Evolutionary conservation across 1,140 invertebrate genomes (phyloP).

Genomic region (Neodiprion lecontei): DNA sequence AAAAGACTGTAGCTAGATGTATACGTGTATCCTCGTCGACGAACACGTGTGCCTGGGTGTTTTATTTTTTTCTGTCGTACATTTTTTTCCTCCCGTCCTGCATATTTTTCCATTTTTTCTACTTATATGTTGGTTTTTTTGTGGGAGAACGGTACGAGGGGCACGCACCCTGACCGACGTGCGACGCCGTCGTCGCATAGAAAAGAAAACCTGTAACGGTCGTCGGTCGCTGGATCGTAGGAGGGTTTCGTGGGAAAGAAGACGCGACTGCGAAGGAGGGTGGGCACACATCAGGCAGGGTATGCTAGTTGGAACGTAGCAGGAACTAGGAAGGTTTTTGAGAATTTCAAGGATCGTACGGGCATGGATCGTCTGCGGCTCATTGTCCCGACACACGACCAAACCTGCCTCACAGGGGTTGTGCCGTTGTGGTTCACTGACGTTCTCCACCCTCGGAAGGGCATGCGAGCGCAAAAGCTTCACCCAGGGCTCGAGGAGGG

Average conservation of each 20-base stretch:
- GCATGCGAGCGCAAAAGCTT: background rate
- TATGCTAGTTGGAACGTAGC: too few species aligned
- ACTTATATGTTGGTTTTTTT: background rate
- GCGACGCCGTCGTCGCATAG: conserved; percentile 36
- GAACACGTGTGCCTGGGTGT: background rate
- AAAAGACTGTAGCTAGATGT: background rate
- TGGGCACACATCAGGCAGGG: background rate
- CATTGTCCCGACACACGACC: conserved; percentile 3
- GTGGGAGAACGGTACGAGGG: background rate
- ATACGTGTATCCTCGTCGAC: background rate
- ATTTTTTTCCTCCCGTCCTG: background rate
- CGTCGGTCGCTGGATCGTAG: conserved; percentile 30
- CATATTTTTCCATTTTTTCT: too few species aligned
- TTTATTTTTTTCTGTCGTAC: background rate
- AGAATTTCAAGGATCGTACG: background rate
- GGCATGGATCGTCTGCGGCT: background rate
- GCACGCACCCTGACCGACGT: conserved; percentile 23
- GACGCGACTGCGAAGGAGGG: conserved; percentile 9
- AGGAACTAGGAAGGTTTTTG: background rate
- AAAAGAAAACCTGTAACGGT: conserved; percentile 51
- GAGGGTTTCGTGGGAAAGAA: conserved; percentile 51
- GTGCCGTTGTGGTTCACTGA: background rate
- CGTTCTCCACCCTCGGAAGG: background rate
- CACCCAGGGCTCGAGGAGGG: background rate
- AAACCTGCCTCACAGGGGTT: background rate